These are phyloP conservation scores for Gymnopithys bicolor DNA, from an alignment of 2,797 vertebrate species.

Conservation along the genomic window DNA sequence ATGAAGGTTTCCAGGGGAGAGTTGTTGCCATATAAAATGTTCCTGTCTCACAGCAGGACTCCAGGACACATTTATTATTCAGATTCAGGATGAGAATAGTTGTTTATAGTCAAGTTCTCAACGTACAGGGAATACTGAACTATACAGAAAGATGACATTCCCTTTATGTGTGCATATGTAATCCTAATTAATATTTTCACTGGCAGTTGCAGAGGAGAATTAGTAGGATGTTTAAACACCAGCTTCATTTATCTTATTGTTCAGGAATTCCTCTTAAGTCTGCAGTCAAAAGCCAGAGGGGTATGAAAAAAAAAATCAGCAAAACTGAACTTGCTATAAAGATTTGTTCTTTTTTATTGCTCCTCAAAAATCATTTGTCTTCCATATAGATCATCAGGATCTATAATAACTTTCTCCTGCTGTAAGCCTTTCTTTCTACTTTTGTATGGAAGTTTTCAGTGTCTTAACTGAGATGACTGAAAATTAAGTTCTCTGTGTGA, in stretches of 20 bases:
- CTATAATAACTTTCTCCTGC: neutral
- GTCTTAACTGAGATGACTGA: neutral
- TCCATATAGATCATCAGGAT: neutral
- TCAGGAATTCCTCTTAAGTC: neutral
- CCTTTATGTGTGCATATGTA: neutral
- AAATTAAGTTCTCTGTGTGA: neutral
- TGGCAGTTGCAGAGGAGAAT: neutral
- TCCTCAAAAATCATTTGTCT: neutral
- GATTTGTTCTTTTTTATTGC: neutral
- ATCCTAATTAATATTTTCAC: neutral
- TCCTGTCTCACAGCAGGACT: slow-evolving; percentile 8
- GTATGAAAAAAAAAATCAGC: neutral
- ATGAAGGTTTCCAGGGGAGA: neutral
- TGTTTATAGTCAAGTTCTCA: neutral
- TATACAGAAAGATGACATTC: neutral
- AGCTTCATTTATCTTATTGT: neutral
- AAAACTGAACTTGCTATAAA: neutral
- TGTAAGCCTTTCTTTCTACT: neutral
- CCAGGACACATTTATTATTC: neutral
- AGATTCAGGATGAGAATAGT: neutral
- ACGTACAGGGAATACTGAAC: neutral
- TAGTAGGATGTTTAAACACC: neutral
- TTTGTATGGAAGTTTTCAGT: neutral
- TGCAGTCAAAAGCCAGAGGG: neutral
- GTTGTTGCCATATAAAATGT: slow-evolving; percentile 17